These are phyloP conservation scores for Euzetes globulus DNA, from an alignment of 2,888 invertebrate species.

Conservation along the genomic window DNA sequence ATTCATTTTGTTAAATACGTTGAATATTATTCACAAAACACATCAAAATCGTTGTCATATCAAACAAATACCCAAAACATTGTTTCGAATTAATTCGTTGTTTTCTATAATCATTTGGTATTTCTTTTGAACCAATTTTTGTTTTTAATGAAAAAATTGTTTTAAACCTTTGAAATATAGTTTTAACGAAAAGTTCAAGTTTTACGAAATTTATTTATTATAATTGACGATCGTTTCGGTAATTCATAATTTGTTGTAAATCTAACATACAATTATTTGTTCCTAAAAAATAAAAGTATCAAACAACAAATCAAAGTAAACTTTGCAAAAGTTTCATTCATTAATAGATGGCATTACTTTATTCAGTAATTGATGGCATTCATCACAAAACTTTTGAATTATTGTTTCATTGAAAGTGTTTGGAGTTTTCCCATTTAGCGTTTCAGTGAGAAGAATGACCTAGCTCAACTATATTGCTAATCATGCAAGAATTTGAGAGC, in stretches of 20 bases:
- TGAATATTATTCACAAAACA: neutral
- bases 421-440: too few species aligned
- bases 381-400: too few species aligned
- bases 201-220: neutral
- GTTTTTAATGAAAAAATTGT: neutral
- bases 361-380: too few species aligned
- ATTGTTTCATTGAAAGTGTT: too few species aligned
- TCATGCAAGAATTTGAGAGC: too few species aligned
- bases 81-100: neutral
- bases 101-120: neutral
- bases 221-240: neutral
- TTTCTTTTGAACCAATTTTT: neutral
- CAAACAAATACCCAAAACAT: slow-evolving; percentile 12
- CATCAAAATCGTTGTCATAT: neutral
- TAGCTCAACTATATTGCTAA: too few species aligned
- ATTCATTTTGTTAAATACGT: neutral
- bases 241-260: neutral
- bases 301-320: neutral
- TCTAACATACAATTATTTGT: neutral
- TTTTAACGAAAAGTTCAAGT: neutral
- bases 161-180: neutral
- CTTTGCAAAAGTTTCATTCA: too few species aligned
- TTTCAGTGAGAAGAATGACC: too few species aligned
- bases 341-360: too few species aligned
- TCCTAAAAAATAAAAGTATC: neutral